Evolutionary conservation across 2,113 vertebrate genomes (phyloP).

Genomic region (Pitta sordida): DNA sequence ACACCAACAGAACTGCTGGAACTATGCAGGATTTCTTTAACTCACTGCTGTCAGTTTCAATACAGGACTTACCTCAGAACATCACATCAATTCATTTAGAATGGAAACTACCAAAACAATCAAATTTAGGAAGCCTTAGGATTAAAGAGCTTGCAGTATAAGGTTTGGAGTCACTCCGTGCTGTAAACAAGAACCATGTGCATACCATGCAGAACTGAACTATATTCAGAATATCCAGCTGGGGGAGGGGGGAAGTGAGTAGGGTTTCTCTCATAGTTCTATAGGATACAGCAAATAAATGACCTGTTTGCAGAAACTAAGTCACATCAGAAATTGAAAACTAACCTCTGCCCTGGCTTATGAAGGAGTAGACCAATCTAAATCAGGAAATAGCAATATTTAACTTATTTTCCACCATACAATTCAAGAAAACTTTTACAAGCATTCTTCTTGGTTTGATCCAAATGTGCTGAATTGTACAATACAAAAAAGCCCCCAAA

Average conservation of each 20-base stretch:
- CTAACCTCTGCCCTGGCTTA: background rate
- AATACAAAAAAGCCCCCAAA: background rate
- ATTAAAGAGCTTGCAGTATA: background rate
- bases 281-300: background rate
- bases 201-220: background rate
- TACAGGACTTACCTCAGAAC: background rate
- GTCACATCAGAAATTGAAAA: background rate
- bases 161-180: background rate
- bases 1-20: background rate
- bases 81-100: background rate
- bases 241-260: background rate
- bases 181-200: background rate
- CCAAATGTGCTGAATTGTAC: background rate
- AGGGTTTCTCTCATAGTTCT: background rate
- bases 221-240: background rate
- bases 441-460: background rate
- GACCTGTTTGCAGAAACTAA: background rate
- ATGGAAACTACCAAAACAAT: background rate
- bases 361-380: rapidly evolving
- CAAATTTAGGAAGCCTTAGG: background rate
- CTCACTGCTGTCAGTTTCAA: background rate
- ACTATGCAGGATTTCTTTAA: background rate
- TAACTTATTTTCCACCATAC: background rate
- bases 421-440: background rate
- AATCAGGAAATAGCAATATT: background rate